phyloP scores from a whole-genome alignment of 2,113 vertebrate species.

The Notarius lentiginosus region DNA sequence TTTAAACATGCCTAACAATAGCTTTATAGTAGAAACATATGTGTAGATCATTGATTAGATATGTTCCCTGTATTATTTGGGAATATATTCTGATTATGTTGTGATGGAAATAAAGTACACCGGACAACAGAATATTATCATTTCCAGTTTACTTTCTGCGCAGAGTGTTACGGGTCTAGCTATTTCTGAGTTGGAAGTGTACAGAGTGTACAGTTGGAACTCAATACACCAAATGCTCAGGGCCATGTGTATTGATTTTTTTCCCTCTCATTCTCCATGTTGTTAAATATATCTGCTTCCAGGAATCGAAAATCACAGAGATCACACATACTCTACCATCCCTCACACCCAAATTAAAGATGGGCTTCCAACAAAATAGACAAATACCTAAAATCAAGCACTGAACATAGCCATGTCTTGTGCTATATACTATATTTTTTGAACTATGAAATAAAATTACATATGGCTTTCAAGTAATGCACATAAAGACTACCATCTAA shows the following conservation, averaged over 20 bases:
- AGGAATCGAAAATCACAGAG: slow-evolving; percentile 49
- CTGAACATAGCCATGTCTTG: neutral
- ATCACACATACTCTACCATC: slow-evolving; percentile 17
- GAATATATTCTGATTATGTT: slow-evolving; percentile 32
- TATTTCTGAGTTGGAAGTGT: slow-evolving; percentile 21
- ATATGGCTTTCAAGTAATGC: neutral
- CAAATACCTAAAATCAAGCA: neutral
- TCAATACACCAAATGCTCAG: slow-evolving; percentile 34
- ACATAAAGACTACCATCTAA: neutral
- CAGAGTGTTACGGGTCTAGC: neutral
- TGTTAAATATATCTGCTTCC: slow-evolving; percentile 59
- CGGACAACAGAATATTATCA: neutral
- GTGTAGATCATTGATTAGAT: slow-evolving; percentile 18
- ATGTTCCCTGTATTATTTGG: slow-evolving; percentile 34
- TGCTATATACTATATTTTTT: neutral
- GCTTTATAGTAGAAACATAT: neutral
- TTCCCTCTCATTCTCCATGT: slow-evolving; percentile 31
- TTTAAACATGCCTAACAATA: slow-evolving; percentile 26
- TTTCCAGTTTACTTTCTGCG: slow-evolving; percentile 22
- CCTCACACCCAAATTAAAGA: slow-evolving; percentile 13
- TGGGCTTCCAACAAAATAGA: slow-evolving; percentile 11
- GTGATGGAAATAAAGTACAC: slow-evolving; percentile 38
- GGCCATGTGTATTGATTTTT: slow-evolving; percentile 60
- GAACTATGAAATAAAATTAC: neutral
- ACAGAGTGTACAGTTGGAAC: slow-evolving; percentile 6